Evolutionary conservation across 2,113 vertebrate genomes (phyloP).

Genomic region (Polypterus senegalus): DNA sequence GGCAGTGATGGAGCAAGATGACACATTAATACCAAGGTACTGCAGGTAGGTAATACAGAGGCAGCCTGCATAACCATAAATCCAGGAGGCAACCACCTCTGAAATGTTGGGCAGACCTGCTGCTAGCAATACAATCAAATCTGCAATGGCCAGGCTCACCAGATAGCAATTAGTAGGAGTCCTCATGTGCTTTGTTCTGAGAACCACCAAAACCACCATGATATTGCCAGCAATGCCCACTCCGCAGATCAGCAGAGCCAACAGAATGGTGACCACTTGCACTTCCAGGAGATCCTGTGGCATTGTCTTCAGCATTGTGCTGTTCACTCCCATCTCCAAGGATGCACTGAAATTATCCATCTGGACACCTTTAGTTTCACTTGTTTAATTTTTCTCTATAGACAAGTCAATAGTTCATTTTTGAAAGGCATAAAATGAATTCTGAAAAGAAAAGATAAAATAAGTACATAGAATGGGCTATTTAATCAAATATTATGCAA

Average conservation of each 20-base stretch:
- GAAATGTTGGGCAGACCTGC: constrained; percentile 67
- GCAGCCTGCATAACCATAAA: constrained; percentile 65
- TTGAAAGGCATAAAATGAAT: too few relatives aligned
- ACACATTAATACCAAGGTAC: constrained; percentile 72
- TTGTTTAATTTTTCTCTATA: too few relatives aligned
- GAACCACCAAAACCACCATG: constrained; percentile 70
- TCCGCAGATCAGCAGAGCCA: constrained; percentile 65
- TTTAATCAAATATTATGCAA: too few relatives aligned
- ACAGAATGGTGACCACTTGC: constrained; percentile 62
- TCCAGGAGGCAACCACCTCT: constrained; percentile 56
- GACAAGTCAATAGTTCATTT: too few relatives aligned
- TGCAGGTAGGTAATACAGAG: constrained; percentile 73
- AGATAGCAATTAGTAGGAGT: constrained; percentile 77
- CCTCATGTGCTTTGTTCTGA: constrained; percentile 65
- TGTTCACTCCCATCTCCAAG: constrained; percentile 20
- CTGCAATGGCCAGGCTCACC: constrained; percentile 64
- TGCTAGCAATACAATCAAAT: constrained; percentile 64
- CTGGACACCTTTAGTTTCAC: background rate
- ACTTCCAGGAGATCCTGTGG: constrained; percentile 54
- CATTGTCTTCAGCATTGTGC: constrained; percentile 40
- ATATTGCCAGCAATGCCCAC: constrained; percentile 63
- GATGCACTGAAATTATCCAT: constrained; percentile 35
- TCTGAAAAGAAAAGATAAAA: too few relatives aligned
- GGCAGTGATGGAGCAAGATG: constrained; percentile 64
- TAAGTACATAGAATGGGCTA: too few relatives aligned